phyloP scores from a whole-genome alignment of 53 echinoderm and acorn worm species.

The Antedon mediterranea region DNA sequence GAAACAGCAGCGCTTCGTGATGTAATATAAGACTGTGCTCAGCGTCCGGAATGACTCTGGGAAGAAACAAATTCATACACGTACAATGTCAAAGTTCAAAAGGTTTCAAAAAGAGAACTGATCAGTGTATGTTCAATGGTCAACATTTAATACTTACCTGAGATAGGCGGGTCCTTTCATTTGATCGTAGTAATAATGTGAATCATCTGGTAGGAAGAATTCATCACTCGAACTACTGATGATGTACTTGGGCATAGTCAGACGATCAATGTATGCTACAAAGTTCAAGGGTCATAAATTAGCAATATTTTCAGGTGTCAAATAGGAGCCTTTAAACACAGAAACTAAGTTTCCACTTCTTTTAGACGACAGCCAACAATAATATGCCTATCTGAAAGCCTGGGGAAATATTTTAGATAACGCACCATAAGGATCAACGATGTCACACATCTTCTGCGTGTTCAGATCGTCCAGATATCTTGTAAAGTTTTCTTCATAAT shows the following conservation, averaged over 20 bases:
- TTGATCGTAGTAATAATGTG: slow-evolving; percentile 40
- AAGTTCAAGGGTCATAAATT: no score
- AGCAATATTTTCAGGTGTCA: no score
- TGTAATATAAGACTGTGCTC: slow-evolving; percentile 55
- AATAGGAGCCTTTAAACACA: no score
- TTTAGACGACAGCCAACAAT: no score
- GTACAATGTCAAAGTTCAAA: neutral
- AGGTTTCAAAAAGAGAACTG: no score
- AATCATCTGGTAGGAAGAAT: slow-evolving; percentile 69
- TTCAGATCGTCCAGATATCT: slow-evolving; percentile 33
- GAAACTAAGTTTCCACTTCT: no score
- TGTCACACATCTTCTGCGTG: slow-evolving; percentile 39
- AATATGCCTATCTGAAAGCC: no score
- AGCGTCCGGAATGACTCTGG: slow-evolving; percentile 51
- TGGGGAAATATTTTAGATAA: neutral
- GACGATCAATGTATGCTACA: slow-evolving; percentile 44
- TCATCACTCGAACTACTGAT: slow-evolving; percentile 49
- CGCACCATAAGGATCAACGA: slow-evolving; percentile 48
- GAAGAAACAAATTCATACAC: neutral
- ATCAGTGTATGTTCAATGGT: no score
- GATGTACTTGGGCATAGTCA: slow-evolving; percentile 63
- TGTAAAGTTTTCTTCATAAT: slow-evolving; percentile 45
- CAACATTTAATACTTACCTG: slow-evolving; percentile 41
- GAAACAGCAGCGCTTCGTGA: slow-evolving; percentile 29
- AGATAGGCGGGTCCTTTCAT: slow-evolving; percentile 51